These are phyloP conservation scores for Mormyrops attenuatus DNA, from an alignment of 2,797 vertebrate species.

Conservation along the genomic window DNA sequence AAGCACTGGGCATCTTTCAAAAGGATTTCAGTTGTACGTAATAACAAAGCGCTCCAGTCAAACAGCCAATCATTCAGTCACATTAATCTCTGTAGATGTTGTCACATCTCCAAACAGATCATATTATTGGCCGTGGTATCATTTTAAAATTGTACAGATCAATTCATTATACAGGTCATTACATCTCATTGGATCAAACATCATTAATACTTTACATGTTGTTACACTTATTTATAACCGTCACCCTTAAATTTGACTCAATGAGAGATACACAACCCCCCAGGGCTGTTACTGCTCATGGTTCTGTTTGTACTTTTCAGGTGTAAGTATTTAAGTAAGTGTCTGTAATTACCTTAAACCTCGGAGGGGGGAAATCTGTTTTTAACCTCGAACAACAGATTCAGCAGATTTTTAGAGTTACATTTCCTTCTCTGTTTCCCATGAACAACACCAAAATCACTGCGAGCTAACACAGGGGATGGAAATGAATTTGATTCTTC, in stretches of 20 bases:
- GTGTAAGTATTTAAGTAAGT: conserved; percentile 6
- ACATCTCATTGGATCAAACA: not conserved
- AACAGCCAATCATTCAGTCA: not conserved
- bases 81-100: not conserved
- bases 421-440: not conserved
- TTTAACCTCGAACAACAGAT: not conserved
- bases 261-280: not conserved
- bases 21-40: not conserved
- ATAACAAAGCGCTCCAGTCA: not conserved
- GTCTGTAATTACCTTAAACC: not conserved
- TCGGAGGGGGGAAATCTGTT: not conserved
- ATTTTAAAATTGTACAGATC: not conserved
- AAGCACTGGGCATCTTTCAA: not conserved
- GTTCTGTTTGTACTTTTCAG: not conserved
- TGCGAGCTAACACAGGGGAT: not conserved
- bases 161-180: not conserved
- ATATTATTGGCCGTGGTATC: not conserved
- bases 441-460: not conserved
- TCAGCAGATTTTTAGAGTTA: not conserved
- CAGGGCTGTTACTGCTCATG: not conserved
- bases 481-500: not conserved
- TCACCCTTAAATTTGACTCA: not conserved
- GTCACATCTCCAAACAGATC: not conserved
- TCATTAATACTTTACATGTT: conserved; percentile 1
- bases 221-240: not conserved